Conservation (phyloP, 1,140 invertebrate genomes). For the Pseudomyrmex sp. region DNA sequence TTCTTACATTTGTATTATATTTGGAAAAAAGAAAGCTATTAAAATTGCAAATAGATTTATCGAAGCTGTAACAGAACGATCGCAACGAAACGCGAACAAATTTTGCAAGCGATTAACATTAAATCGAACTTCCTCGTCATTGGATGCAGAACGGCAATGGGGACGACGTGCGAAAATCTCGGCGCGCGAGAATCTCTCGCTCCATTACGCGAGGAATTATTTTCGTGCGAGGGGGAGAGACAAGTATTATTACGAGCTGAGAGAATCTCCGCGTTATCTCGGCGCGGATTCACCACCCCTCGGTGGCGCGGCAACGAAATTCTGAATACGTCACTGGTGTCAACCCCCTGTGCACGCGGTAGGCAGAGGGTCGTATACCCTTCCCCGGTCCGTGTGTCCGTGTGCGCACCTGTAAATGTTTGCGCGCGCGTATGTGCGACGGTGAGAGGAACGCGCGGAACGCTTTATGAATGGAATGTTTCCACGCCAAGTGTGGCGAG, state of each 20-base stretch:
- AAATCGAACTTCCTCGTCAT: background rate
- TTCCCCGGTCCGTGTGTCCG: slow-evolving; percentile 19
- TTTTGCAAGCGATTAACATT: background rate
- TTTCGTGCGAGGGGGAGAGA: slow-evolving; percentile 8
- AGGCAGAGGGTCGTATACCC: slow-evolving; percentile 67
- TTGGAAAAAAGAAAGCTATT: background rate
- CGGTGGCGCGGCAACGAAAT: slow-evolving; percentile 64
- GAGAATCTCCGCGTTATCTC: slow-evolving; percentile 53
- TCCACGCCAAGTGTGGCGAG: slow-evolving; percentile 79
- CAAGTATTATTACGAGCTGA: slow-evolving; percentile 30
- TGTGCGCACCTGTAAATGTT: slow-evolving; percentile 13
- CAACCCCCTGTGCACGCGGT: slow-evolving; percentile 57
- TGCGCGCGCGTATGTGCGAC: slow-evolving; percentile 17
- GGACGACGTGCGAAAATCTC: background rate
- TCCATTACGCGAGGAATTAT: slow-evolving; percentile 44
- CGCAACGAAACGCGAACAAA: background rate
- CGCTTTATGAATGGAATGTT: slow-evolving; percentile 81
- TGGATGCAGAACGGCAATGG: background rate
- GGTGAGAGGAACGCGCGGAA: slow-evolving; percentile 75
- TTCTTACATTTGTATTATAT: no score
- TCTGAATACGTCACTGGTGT: slow-evolving; percentile 70
- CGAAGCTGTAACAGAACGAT: background rate
- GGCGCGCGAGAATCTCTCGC: slow-evolving; percentile 32
- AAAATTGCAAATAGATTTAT: background rate
- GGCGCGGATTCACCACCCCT: slow-evolving; percentile 14